Conservation (phyloP, 2,888 invertebrate genomes). For the Hypsopygia costalis region DNA sequence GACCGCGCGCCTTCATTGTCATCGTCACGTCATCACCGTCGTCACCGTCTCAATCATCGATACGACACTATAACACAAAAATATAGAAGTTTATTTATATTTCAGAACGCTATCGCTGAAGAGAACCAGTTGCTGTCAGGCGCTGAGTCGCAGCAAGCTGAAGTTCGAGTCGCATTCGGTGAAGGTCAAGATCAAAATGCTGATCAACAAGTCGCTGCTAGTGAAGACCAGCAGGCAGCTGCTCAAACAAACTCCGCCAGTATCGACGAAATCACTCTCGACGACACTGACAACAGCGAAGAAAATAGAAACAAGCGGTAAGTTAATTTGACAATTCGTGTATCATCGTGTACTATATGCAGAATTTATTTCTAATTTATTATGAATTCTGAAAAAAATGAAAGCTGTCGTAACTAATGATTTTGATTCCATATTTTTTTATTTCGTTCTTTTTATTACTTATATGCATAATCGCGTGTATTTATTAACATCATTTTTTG, state of each 20-base stretch:
- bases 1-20: constrained; percentile 54
- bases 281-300: constrained; percentile 85
- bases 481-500: too few relatives aligned
- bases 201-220: constrained; percentile 30
- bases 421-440: too few relatives aligned
- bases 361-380: too few relatives aligned
- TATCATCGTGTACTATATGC: too few relatives aligned
- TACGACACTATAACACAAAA: constrained; percentile 2
- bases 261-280: constrained; percentile 85
- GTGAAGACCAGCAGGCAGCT: constrained; percentile 70
- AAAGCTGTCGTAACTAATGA: too few relatives aligned
- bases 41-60: constrained; percentile 17
- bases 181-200: constrained; percentile 36
- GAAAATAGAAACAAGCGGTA: constrained; percentile 90
- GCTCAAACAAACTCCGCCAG: constrained; percentile 83
- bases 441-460: too few relatives aligned
- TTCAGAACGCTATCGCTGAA: constrained; percentile 63
- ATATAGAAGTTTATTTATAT: constrained; percentile 16
- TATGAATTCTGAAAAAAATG: too few relatives aligned
- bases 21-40: constrained; percentile 33
- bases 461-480: too few relatives aligned
- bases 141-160: constrained; percentile 82
- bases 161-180: constrained; percentile 82
- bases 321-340: too few relatives aligned
- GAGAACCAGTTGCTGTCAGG: constrained; percentile 74